Conservation (phyloP, 2,797 vertebrate genomes). For the Alca torda region DNA sequence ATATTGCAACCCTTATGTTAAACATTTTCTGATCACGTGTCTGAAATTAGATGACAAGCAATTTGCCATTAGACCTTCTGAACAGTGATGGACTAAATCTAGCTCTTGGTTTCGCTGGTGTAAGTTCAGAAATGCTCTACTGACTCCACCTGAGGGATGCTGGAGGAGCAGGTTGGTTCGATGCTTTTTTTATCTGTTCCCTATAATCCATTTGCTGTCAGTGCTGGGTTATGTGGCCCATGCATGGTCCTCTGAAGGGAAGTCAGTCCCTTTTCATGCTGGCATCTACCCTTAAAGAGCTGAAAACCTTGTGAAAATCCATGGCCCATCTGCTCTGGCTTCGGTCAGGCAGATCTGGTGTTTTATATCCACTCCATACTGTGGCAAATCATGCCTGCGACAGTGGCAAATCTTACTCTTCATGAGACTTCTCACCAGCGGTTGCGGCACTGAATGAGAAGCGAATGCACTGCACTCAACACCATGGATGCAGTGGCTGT, state of each 20-base stretch:
- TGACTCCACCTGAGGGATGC: not conserved
- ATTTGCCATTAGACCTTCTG: not conserved
- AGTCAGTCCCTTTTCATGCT: not conserved
- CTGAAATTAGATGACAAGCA: not conserved
- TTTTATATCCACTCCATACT: not conserved
- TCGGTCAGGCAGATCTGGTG: not conserved
- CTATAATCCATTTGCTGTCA: not conserved
- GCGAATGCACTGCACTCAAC: not conserved
- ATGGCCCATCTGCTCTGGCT: not conserved
- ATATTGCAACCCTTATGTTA: not conserved
- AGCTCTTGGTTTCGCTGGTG: not conserved
- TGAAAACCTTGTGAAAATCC: not conserved
- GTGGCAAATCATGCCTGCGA: not conserved
- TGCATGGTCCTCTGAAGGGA: not conserved
- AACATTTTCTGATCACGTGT: not conserved
- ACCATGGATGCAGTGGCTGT: not conserved
- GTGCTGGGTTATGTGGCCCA: not conserved
- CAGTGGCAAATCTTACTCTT: not conserved
- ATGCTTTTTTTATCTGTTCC: not conserved
- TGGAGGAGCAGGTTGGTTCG: not conserved
- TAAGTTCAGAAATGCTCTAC: not conserved
- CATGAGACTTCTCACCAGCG: not conserved
- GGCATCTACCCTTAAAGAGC: not conserved
- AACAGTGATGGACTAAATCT: not conserved
- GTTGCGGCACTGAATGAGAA: not conserved